Base-by-base conservation (phyloP, 1,140 invertebrate species). In the Drosophila nikananu region DNA sequence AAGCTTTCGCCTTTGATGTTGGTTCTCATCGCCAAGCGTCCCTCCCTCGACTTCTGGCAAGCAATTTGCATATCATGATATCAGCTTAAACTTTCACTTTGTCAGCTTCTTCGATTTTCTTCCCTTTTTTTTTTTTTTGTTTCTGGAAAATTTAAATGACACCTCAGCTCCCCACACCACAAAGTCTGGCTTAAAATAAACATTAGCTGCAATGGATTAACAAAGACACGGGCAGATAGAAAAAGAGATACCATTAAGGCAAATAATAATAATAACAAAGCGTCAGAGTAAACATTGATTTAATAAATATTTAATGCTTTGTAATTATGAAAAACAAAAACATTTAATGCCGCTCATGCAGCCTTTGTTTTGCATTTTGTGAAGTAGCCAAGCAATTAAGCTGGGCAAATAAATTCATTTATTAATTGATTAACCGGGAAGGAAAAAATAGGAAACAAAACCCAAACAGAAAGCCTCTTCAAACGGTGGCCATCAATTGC, bases 41-140 rank as follows among this genome's bases (percentile, higher is more conserved):
- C n/a, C 48, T 72, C 51, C 39, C 39, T 83, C 61, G 75, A 82
- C 61, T 78, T 63, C 62, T 42, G 67, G 73, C 61, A 19, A 49
- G 41, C 80, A 80, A 89, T 89, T 89, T 89, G 84, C 84, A 89
- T 89, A 89, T 89, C 86, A 89, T 89, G 84, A 89, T 89, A 90
- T 80, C 80, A 70, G 65, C 77, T 67, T 63, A 79, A 63, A 80
- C 83, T 83, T 80, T 70, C 60, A 83, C 83, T 83, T 83, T 78
- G 80, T 48, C 66, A 73, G 79, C 66, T 61, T 13, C 71, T 81
- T 81, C 62, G 51, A 54, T 66, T 67, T 67, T 63, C 49, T 54
- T 46, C 5, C 19, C 9, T 30, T 12, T 59, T 63, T 39, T 57
- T 46, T 17, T 30, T 12, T 59, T 63, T 39, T 57, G 49, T 10